Conservation (phyloP, 2,888 invertebrate genomes). For the Patella depressa region DNA sequence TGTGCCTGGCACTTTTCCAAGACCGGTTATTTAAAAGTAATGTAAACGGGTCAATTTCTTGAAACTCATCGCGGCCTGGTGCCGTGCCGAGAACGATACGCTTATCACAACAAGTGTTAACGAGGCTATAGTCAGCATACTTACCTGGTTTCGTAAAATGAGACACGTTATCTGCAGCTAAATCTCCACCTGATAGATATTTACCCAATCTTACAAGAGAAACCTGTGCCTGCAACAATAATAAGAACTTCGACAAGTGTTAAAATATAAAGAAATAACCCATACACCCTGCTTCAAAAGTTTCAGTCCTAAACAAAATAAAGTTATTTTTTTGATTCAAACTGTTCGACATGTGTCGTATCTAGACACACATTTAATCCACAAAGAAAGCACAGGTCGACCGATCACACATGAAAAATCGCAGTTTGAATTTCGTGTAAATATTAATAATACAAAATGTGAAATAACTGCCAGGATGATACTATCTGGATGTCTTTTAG, state of each 20-base stretch:
- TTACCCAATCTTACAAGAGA: conserved; percentile 57
- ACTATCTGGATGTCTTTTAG: not conserved
- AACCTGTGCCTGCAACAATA: conserved; percentile 55
- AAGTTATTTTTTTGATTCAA: too few relatives aligned
- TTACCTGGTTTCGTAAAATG: conserved; percentile 41
- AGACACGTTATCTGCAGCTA: conserved; percentile 46
- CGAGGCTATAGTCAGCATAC: conserved; percentile 9
- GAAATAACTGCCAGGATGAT: not conserved
- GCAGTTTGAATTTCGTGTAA: not conserved
- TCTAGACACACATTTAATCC: too few relatives aligned
- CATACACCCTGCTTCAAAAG: too few relatives aligned
- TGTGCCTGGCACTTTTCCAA: conserved; percentile 13
- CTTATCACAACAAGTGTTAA: too few relatives aligned
- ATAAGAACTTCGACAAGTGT: too few relatives aligned
- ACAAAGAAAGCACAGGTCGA: too few relatives aligned
- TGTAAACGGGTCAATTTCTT: too few relatives aligned
- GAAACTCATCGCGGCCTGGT: too few relatives aligned
- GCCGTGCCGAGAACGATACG: too few relatives aligned
- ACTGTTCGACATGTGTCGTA: too few relatives aligned
- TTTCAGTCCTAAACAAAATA: too few relatives aligned
- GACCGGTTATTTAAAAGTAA: not conserved
- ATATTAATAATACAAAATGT: not conserved
- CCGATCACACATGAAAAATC: not conserved
- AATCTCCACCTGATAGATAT: conserved; percentile 56
- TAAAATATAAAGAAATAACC: too few relatives aligned